Base-by-base conservation (phyloP, 2,113 vertebrate genomes). In the Penelope pileata region DNA sequence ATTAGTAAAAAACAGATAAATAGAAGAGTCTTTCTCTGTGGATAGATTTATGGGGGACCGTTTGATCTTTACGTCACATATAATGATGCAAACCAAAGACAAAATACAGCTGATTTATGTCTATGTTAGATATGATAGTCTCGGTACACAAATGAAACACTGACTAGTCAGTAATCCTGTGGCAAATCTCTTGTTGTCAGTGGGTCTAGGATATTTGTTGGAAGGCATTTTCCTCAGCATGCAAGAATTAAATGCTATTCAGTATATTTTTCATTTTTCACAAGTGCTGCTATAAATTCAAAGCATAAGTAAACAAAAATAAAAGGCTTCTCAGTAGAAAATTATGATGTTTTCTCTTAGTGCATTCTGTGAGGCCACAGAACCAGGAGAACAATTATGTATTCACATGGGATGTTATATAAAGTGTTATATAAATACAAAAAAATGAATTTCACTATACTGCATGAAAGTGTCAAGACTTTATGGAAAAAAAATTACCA, bases 1-100 rank as follows among this genome's bases (percentile, higher is more conserved):
- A 32, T 47, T 60, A 53, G 48, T 56, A 32, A 0, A 2, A 56
- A 48, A 54, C 0, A 2, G 43, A 51, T 36, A 32, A 3, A 9
- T 17, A 51, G 34, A 23, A 72, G 78, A 78, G 29, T 7, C 9
- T 74, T 70, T 78, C 47, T 75, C 14, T 38, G 6, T 23, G 16
- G 40, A 47, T 43, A 47, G 40, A 58, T 60, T 89, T 86, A 23
- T 43, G 36, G 36, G 6, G 21, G 3, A 40, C 9, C 3, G 2
- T 69, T 72, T 80, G 27, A 16, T 34, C 9, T 72, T 89, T 34
- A 7, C 74, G 32, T 47, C 0, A 4, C 40, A 83, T 90, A 36
- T 83, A 87, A 69, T 83, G 67, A 36, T 64, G 40, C 16, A 60
- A n/a, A 47, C 56, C 36, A 64, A 85, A 66, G 27, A 73, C 21